Evolutionary conservation across 1,140 invertebrate genomes (phyloP).

Genomic region (Ips nitidus): DNA sequence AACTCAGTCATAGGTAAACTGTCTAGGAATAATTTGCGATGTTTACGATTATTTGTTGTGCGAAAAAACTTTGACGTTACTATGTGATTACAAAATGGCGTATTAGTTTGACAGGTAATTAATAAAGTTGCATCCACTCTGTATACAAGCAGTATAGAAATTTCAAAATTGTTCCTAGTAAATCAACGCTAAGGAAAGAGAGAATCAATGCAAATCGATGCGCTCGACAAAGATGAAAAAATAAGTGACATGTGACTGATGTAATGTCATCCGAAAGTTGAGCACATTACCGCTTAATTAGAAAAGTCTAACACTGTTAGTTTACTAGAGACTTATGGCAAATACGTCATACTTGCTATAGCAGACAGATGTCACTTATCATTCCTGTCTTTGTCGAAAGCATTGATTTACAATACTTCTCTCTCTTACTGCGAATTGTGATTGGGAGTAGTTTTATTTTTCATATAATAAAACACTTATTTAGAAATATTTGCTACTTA

Average conservation of each 20-base stretch:
- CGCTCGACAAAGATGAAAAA: too few species aligned
- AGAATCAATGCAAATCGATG: too few species aligned
- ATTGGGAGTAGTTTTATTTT: background rate
- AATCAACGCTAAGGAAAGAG: too few species aligned
- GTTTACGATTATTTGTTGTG: constrained; percentile 34
- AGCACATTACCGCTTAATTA: too few species aligned
- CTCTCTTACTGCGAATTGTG: background rate
- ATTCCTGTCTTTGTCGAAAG: too few species aligned
- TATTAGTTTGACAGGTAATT: background rate
- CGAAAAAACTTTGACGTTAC: constrained; percentile 30
- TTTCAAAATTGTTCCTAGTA: background rate
- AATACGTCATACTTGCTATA: background rate
- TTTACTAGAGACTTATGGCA: background rate
- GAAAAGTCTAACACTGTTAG: too few species aligned
- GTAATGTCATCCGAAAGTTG: too few species aligned
- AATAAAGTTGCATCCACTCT: background rate
- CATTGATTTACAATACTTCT: too few species aligned
- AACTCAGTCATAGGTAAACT: constrained; percentile 28
- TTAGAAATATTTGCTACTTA: too few species aligned
- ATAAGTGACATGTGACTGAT: too few species aligned
- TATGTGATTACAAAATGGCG: constrained; percentile 22
- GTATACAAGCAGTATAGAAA: background rate
- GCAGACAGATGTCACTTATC: too few species aligned
- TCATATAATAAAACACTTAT: background rate
- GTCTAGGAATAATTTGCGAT: constrained; percentile 28